These are phyloP conservation scores for Pseudomyrmex dendroicus DNA, from an alignment of 1,140 invertebrate genomes.

Conservation along the genomic window DNA sequence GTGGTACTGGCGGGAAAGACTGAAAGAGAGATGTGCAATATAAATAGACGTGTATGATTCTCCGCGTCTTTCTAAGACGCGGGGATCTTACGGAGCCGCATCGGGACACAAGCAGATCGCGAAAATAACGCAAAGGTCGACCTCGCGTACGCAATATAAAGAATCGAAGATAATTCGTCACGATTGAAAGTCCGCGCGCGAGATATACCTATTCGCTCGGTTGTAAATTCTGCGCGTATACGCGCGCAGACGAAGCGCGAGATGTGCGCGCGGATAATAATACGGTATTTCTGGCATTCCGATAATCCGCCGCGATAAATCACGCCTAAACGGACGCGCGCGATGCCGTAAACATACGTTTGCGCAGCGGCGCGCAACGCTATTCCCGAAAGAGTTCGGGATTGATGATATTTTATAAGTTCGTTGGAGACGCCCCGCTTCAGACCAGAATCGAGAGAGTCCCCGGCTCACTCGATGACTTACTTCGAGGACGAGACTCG, in stretches of 20 bases:
- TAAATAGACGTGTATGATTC: slow-evolving; percentile 8
- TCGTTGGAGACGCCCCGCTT: slow-evolving; percentile 67
- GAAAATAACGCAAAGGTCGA: slow-evolving; percentile 17
- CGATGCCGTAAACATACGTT: slow-evolving; percentile 83
- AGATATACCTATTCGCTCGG: slow-evolving; percentile 49
- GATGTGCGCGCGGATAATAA: slow-evolving; percentile 81
- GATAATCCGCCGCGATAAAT: slow-evolving; percentile 85
- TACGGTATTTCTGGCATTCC: slow-evolving; percentile 84
- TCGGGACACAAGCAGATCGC: background rate
- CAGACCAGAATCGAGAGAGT: background rate
- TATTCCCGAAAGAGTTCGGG: slow-evolving; percentile 59
- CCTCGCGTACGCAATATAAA: background rate
- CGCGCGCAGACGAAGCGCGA: slow-evolving; percentile 57
- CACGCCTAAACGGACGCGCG: slow-evolving; percentile 82
- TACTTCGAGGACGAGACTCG: slow-evolving; percentile 17
- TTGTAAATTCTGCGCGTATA: slow-evolving; percentile 64
- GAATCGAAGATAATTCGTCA: slow-evolving; percentile 48
- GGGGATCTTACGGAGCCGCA: background rate
- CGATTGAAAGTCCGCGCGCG: slow-evolving; percentile 53
- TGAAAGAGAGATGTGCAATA: background rate
- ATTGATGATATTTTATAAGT: slow-evolving; percentile 83
- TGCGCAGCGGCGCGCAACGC: slow-evolving; percentile 62
- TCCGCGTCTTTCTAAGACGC: background rate
- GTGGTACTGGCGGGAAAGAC: too few relatives aligned
- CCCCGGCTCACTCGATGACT: slow-evolving; percentile 23